Evolutionary conservation across 2,113 vertebrate species (phyloP).

Genomic region (Phycodurus eques): DNA sequence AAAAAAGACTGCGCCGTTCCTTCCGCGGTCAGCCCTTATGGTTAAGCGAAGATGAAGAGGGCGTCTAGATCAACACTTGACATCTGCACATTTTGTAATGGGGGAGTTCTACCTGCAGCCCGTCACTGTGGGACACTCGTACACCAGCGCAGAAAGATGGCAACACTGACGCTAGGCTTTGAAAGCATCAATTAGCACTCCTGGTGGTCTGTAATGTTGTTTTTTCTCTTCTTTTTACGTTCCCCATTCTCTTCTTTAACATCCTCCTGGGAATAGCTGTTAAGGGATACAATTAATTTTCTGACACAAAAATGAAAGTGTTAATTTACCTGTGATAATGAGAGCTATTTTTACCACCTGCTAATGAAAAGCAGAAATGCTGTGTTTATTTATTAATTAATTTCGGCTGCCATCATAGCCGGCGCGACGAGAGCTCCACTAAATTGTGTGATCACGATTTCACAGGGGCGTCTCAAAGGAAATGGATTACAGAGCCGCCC

Average conservation of each 20-base stretch:
- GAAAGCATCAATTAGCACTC: constrained; percentile 76
- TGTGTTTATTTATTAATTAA: constrained; percentile 73
- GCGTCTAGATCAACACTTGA: constrained; percentile 51
- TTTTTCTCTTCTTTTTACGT: constrained; percentile 34
- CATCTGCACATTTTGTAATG: constrained; percentile 50
- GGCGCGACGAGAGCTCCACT: constrained; percentile 54
- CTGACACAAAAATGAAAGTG: constrained; percentile 75
- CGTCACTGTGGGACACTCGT: constrained; percentile 55
- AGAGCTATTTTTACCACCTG: constrained; percentile 73
- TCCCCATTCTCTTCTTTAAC: constrained; percentile 54
- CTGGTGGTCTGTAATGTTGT: constrained; percentile 59
- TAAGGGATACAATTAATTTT: constrained; percentile 76
- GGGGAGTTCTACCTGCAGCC: constrained; percentile 36
- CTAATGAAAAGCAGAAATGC: constrained; percentile 68
- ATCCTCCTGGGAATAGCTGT: constrained; percentile 64
- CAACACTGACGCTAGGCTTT: constrained; percentile 66
- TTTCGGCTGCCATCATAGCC: constrained; percentile 24
- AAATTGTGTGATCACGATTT: constrained; percentile 70
- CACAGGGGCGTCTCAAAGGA: constrained; percentile 68
- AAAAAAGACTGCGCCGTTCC: constrained; percentile 19
- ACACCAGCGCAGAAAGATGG: constrained; percentile 36
- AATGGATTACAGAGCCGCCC: constrained; percentile 67
- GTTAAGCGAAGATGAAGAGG: constrained; percentile 56
- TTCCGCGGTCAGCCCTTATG: constrained; percentile 32
- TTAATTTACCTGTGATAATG: constrained; percentile 79